phyloP scores from a whole-genome alignment of 2,797 vertebrate species.

The Morus bassanus region DNA sequence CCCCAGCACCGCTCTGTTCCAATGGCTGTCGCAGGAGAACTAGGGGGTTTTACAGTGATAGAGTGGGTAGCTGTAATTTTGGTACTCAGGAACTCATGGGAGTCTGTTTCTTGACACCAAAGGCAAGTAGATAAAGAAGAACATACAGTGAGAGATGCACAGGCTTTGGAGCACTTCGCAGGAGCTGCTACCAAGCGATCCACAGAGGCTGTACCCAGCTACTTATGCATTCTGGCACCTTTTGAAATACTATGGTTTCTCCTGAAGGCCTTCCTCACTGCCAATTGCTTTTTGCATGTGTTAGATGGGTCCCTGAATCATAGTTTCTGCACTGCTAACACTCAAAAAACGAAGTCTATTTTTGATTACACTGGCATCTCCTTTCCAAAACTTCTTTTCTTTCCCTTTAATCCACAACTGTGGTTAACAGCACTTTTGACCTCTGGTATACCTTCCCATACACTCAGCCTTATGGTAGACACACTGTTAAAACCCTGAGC shows the following conservation, averaged over 20 bases:
- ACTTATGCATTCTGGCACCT: background rate
- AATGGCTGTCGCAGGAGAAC: background rate
- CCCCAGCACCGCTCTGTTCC: background rate
- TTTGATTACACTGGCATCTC: background rate
- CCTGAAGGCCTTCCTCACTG: background rate
- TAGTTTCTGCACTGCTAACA: background rate
- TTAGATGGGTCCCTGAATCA: background rate
- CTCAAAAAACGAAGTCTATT: background rate
- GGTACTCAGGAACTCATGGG: background rate
- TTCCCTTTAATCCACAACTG: background rate
- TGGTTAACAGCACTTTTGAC: background rate
- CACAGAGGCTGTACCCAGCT: background rate
- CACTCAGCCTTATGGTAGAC: background rate
- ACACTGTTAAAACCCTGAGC: background rate
- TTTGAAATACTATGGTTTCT: background rate
- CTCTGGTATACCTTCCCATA: background rate
- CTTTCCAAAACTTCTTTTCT: background rate
- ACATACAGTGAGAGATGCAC: background rate
- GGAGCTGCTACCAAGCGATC: background rate
- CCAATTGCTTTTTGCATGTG: background rate
- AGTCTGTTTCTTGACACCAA: conserved; percentile 2
- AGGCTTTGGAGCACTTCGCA: background rate
- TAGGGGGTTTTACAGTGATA: background rate
- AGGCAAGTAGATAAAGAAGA: background rate
- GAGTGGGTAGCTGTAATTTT: conserved; percentile 11